Conservation (phyloP, 2,888 invertebrate species). For the Dendrolimus houi region DNA sequence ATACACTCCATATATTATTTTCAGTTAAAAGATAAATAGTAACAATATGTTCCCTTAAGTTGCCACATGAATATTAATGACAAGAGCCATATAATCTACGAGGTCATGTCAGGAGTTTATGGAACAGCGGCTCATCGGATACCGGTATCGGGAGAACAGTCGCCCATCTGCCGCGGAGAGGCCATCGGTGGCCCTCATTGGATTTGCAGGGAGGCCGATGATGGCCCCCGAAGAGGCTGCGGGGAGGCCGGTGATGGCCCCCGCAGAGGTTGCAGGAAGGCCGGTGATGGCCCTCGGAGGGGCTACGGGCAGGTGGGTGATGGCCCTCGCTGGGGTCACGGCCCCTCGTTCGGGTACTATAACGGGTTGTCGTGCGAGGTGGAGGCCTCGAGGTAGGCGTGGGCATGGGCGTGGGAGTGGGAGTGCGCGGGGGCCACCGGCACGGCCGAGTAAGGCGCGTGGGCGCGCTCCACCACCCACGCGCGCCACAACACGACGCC, state of each 20-base stretch:
- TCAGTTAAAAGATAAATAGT: no score
- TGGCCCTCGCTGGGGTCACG: conserved; percentile 21
- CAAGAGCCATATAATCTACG: no score
- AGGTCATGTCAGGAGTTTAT: no score
- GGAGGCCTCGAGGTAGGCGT: conserved; percentile 20
- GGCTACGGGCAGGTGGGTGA: conserved; percentile 20
- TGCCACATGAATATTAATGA: no score
- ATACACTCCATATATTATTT: no score
- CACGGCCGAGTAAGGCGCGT: conserved; percentile 9
- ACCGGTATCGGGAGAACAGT: no score
- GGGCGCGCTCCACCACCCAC: conserved; percentile 15
- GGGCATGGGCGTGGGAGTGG: conserved; percentile 6
- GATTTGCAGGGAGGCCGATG: no score
- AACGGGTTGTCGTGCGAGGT: conserved; percentile 42
- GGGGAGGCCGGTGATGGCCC: conserved; percentile 15
- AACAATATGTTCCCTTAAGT: no score
- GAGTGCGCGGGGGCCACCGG: conserved; percentile 8
- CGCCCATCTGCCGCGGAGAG: no score
- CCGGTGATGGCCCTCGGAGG: conserved; percentile 8
- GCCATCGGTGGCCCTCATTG: not conserved
- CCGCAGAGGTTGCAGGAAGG: conserved; percentile 14
- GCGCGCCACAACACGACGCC: conserved; percentile 13
- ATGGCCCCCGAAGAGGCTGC: conserved; percentile 3
- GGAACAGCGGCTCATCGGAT: no score
- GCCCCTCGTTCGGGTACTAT: conserved; percentile 31